Percentiles rank a stretch among this genome's conserved stretches.
These are phyloP conservation scores for Bos indicus DNA, from an alignment of 2,113 vertebrate genomes.

Conservation along the genomic window DNA sequence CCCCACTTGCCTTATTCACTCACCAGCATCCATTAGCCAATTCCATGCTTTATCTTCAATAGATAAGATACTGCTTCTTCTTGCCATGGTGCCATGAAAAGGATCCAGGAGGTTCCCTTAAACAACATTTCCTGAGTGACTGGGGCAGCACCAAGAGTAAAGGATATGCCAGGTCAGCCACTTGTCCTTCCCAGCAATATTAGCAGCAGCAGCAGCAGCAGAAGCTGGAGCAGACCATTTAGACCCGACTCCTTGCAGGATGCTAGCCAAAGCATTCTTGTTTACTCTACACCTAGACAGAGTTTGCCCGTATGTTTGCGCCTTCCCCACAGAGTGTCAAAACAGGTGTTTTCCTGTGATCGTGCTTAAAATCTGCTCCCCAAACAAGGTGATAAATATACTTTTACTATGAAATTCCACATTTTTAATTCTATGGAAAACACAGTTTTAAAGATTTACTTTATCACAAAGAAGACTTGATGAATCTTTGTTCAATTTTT, in stretches of 20 bases:
- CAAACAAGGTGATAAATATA: not conserved
- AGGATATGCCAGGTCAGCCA: constrained; percentile 35
- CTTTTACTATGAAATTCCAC: not conserved
- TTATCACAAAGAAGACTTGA: not conserved
- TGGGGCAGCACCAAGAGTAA: constrained; percentile 39
- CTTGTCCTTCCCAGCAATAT: constrained; percentile 29
- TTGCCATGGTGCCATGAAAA: constrained; percentile 42
- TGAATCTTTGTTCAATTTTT: not conserved
- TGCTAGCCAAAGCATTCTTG: constrained; percentile 54
- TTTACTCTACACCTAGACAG: not conserved
- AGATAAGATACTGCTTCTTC: constrained; percentile 49
- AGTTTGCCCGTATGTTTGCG: not conserved
- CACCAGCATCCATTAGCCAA: constrained; percentile 41
- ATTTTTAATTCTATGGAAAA: not conserved
- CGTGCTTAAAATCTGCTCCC: not conserved
- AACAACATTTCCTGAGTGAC: constrained; percentile 6
- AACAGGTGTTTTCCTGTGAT: constrained; percentile 14
- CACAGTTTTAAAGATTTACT: not conserved
- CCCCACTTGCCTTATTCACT: constrained; percentile 27
- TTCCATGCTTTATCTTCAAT: constrained; percentile 59
- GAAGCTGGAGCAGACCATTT: constrained; percentile 53
- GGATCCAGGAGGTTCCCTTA: constrained; percentile 53
- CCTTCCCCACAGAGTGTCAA: not conserved
- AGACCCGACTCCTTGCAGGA: constrained; percentile 53
- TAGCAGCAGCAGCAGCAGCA: constrained; percentile 57